A percentile compares a stretch with the other conserved stretches of the same genome.
Conservation (phyloP, 2,888 invertebrate genomes). For the Incurvaria masculella region DNA sequence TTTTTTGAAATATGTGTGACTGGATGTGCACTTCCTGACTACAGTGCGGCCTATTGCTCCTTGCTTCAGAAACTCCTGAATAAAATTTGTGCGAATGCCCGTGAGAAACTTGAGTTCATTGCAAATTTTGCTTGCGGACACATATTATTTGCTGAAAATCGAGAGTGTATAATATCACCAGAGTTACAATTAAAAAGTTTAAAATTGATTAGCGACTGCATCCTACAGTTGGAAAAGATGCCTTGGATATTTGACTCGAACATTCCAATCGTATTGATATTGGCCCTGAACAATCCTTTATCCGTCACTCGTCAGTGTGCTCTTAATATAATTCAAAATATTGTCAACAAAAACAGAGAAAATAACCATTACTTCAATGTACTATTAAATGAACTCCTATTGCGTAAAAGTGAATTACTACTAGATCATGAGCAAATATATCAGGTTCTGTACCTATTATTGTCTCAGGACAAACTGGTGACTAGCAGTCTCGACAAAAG, state of each 20-base stretch:
- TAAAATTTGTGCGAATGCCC: conserved; percentile 35
- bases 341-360: conserved; percentile 29
- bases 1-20: conserved; percentile 48
- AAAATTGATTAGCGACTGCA: conserved; percentile 33
- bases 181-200: conserved; percentile 53
- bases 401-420: conserved; percentile 56
- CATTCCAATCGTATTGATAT: conserved; percentile 53
- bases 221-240: conserved; percentile 23
- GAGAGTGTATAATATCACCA: conserved; percentile 41
- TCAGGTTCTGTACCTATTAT: conserved; percentile 58
- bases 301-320: conserved; percentile 53
- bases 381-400: conserved; percentile 43
- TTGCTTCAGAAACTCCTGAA: conserved; percentile 44
- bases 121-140: conserved; percentile 55
- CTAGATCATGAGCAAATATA: conserved; percentile 66
- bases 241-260: conserved; percentile 41
- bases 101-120: conserved; percentile 53
- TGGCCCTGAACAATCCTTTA: conserved; percentile 52
- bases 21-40: conserved; percentile 40
- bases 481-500: conserved; percentile 37
- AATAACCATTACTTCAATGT: conserved; percentile 37
- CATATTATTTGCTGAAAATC: conserved; percentile 37
- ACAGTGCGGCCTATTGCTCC: conserved; percentile 33
- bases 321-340: conserved; percentile 46
- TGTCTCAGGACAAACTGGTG: conserved; percentile 53